A percentile compares a stretch with the other conserved stretches of the same genome.
Evolutionary conservation across 2,113 vertebrate genomes (phyloP).

Genomic region (Tragelaphus strepsiceros): DNA sequence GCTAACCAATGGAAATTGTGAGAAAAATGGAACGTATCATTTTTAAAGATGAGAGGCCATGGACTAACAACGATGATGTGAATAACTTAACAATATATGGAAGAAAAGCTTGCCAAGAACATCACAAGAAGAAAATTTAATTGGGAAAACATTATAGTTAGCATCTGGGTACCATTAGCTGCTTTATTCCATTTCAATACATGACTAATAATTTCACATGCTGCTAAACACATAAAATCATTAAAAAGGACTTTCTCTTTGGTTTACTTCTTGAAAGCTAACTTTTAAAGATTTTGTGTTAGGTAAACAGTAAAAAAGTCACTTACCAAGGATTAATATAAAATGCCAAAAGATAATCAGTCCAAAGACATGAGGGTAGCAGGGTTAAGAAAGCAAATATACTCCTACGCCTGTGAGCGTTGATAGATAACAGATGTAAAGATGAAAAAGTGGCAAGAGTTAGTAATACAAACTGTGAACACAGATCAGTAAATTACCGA

Average conservation of each 20-base stretch:
- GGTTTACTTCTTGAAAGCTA: constrained; percentile 50
- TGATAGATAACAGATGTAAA: constrained; percentile 87
- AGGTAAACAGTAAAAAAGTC: constrained; percentile 77
- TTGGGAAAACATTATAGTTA: background rate
- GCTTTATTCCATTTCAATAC: background rate
- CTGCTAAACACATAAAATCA: constrained; percentile 38
- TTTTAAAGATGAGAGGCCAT: background rate
- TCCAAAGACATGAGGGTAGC: constrained; percentile 99
- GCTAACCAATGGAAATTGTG: background rate
- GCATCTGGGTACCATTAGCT: background rate
- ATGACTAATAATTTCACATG: constrained; percentile 9
- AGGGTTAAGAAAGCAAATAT: constrained; percentile 99
- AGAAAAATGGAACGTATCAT: background rate
- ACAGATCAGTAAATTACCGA: constrained; percentile 72
- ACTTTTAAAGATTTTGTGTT: constrained; percentile 67
- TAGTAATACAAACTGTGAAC: constrained; percentile 80
- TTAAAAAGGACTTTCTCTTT: constrained; percentile 32
- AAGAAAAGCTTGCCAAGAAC: background rate
- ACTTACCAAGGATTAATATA: constrained; percentile 99
- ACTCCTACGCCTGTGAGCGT: constrained; percentile 98
- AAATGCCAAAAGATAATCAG: constrained; percentile 99
- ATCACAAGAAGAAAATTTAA: background rate
- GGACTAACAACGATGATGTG: background rate
- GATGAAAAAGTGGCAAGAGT: constrained; percentile 84
- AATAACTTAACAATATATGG: background rate